phyloP scores from a whole-genome alignment of 1,140 invertebrate genomes.

The Solenopsis invicta region DNA sequence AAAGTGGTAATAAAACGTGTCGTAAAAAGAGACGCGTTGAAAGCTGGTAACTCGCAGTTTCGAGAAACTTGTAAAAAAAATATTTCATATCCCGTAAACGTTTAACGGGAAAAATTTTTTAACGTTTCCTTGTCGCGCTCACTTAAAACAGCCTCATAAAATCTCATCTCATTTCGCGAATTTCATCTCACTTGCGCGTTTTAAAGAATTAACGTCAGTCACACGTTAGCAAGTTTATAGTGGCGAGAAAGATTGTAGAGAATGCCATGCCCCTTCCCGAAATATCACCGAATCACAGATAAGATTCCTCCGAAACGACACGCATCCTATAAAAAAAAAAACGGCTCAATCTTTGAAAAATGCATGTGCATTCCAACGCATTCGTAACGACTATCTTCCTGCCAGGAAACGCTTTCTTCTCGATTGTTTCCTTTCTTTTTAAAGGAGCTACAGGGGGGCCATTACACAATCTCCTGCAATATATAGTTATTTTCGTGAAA shows the following conservation, averaged over 20 bases:
- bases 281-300: not conserved
- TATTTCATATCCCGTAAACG: not conserved
- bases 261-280: not conserved
- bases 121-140: not conserved
- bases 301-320: not conserved
- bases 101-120: not conserved
- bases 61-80: not conserved
- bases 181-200: not conserved
- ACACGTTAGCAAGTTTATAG: not conserved
- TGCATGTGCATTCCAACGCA: not conserved
- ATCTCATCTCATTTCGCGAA: not conserved
- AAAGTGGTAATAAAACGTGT: not conserved
- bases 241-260: not conserved
- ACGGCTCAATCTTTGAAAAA: not conserved
- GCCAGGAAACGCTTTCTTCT: constrained; percentile 33
- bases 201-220: not conserved
- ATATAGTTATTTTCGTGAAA: not conserved
- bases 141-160: not conserved
- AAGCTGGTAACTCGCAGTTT: not conserved
- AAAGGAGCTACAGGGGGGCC: not conserved
- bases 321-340: not conserved
- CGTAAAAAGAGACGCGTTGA: not conserved
- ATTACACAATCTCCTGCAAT: not conserved
- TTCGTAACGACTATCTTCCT: not conserved
- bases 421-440: constrained; percentile 15